phyloP scores from a whole-genome alignment of 2,113 vertebrate species.

The Jaculus jaculus region DNA sequence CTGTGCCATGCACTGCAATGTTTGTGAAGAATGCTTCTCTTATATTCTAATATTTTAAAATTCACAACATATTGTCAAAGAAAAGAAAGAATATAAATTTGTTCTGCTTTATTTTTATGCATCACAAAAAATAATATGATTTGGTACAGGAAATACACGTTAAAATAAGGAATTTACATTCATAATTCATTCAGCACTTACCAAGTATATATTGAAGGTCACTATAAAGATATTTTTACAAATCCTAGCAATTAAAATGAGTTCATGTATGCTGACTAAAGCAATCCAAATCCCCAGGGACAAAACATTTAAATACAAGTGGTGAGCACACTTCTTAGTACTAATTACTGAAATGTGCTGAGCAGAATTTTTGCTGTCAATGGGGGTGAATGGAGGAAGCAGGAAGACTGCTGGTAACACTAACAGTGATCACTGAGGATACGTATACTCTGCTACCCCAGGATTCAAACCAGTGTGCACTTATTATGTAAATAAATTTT shows the following conservation, averaged over 20 bases:
- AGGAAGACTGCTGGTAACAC: not conserved
- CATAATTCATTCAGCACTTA: not conserved
- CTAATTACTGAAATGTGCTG: not conserved
- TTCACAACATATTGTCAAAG: not conserved
- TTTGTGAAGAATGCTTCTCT: not conserved
- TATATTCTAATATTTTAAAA: slow-evolving; percentile 5
- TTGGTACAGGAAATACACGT: not conserved
- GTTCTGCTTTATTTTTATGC: no score
- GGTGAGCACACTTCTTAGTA: not conserved
- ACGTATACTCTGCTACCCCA: not conserved
- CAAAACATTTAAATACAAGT: not conserved
- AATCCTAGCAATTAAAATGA: not conserved
- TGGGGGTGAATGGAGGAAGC: not conserved
- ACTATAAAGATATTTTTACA: not conserved
- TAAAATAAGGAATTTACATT: not conserved
- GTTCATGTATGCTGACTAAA: not conserved
- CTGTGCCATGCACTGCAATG: not conserved
- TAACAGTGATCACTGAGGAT: not conserved
- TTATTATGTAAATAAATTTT: no score
- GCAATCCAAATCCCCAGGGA: not conserved
- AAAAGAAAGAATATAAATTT: not conserved
- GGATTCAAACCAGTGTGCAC: accelerated
- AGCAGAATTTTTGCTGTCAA: not conserved
- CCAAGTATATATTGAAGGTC: not conserved
- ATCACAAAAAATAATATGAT: no score